Evolutionary conservation across 1,140 invertebrate genomes (phyloP).

Genomic region (Euborellia annulipes): DNA sequence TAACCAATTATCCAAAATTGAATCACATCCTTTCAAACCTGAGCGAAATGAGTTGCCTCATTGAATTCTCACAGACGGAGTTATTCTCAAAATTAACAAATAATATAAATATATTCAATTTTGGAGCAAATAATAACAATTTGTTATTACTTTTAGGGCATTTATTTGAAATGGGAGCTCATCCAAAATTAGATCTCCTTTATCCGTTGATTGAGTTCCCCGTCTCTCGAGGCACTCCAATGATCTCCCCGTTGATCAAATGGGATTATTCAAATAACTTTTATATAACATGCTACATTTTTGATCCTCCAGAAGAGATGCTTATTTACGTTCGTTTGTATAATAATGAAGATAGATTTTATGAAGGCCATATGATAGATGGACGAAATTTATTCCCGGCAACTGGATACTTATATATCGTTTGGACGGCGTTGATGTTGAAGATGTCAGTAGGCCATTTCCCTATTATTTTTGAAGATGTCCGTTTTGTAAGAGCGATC

Average conservation of each 20-base stretch:
- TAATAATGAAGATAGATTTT: too few species aligned
- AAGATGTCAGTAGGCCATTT: constrained; percentile 56
- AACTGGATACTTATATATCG: constrained; percentile 8
- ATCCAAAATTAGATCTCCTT: constrained; percentile 33
- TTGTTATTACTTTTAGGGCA: background rate
- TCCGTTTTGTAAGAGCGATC: constrained; percentile 68
- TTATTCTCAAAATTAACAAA: too few species aligned
- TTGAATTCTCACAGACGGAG: too few species aligned
- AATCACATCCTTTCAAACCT: too few species aligned
- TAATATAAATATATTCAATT: too few species aligned
- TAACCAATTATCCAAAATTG: too few species aligned
- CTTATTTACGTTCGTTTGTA: too few species aligned
- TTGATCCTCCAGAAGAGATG: constrained; percentile 34
- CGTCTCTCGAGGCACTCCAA: constrained; percentile 59
- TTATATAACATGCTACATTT: constrained; percentile 41
- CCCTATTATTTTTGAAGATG: constrained; percentile 72
- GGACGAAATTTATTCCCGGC: constrained; percentile 27
- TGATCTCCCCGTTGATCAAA: constrained; percentile 55
- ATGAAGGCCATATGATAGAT: constrained; percentile 76
- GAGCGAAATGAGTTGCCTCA: too few species aligned
- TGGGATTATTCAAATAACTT: constrained; percentile 84
- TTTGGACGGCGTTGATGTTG: constrained; percentile 13
- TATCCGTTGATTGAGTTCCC: constrained; percentile 47
- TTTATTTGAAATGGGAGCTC: constrained; percentile 39
- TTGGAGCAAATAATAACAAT: too few species aligned